Evolutionary conservation across 1,140 invertebrate species (phyloP).

Genomic region (Cryptotermes secundus): DNA sequence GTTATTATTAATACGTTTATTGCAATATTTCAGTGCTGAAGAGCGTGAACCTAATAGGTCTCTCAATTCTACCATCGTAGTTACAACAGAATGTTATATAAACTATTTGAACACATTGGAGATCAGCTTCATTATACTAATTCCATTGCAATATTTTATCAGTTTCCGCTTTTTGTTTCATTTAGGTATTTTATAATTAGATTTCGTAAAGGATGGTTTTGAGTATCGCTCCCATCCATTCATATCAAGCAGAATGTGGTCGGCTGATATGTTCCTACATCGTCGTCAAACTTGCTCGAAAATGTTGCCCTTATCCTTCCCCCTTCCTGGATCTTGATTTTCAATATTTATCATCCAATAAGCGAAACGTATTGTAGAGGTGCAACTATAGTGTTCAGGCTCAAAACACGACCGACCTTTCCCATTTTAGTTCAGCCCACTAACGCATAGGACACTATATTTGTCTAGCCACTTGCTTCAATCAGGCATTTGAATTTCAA

Average conservation of each 20-base stretch:
- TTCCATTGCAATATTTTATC: background rate
- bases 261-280: background rate
- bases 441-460: too few species aligned
- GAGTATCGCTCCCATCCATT: background rate
- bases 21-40: background rate
- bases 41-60: background rate
- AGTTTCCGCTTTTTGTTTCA: background rate
- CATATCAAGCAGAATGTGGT: background rate
- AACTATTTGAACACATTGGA: background rate
- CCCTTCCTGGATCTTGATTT: background rate
- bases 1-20: background rate
- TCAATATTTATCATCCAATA: conserved; percentile 18
- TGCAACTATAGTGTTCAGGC: background rate
- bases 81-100: background rate
- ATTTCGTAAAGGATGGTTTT: background rate
- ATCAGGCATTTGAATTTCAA: too few species aligned
- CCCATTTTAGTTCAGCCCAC: too few species aligned
- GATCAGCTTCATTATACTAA: background rate
- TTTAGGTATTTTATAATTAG: background rate
- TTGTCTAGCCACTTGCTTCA: too few species aligned
- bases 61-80: background rate
- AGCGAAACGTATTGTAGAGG: background rate
- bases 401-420: background rate
- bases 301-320: background rate
- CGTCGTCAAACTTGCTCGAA: background rate